Conservation (phyloP, 1,140 invertebrate genomes). For the Laodelphax striatellus region DNA sequence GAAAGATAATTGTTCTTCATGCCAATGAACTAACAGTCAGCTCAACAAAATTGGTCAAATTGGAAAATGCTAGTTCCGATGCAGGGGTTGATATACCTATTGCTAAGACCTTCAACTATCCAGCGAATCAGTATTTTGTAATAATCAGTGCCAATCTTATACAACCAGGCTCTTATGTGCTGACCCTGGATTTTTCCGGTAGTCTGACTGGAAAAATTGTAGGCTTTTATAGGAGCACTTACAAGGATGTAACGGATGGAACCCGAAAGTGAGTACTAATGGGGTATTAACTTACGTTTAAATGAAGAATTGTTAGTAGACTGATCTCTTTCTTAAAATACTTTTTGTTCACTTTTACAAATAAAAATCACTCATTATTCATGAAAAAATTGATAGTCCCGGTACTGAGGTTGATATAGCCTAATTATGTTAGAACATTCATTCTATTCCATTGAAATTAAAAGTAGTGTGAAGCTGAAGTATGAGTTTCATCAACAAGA, state of each 20-base stretch:
- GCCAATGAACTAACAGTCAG: background rate
- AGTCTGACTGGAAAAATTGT: conserved; percentile 51
- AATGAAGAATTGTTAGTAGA: too few species aligned
- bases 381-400: too few species aligned
- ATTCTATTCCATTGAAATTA: too few species aligned
- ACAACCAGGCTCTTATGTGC: conserved; percentile 42
- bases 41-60: background rate
- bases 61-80: background rate
- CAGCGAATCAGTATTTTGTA: conserved; percentile 53
- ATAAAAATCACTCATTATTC: too few species aligned
- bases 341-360: too few species aligned
- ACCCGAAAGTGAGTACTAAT: conserved; percentile 40
- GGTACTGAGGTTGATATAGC: too few species aligned
- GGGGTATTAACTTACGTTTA: too few species aligned
- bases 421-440: too few species aligned
- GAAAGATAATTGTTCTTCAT: background rate
- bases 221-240: conserved; percentile 69
- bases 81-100: background rate
- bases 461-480: too few species aligned
- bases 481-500: too few species aligned
- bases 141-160: conserved; percentile 40
- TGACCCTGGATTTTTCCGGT: conserved; percentile 55
- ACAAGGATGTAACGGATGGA: conserved; percentile 40
- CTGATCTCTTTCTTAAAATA: too few species aligned
- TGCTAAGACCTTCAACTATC: conserved; percentile 35